Conservation (phyloP, 2,797 vertebrate genomes). For the Heteromormyrus szaboi region DNA sequence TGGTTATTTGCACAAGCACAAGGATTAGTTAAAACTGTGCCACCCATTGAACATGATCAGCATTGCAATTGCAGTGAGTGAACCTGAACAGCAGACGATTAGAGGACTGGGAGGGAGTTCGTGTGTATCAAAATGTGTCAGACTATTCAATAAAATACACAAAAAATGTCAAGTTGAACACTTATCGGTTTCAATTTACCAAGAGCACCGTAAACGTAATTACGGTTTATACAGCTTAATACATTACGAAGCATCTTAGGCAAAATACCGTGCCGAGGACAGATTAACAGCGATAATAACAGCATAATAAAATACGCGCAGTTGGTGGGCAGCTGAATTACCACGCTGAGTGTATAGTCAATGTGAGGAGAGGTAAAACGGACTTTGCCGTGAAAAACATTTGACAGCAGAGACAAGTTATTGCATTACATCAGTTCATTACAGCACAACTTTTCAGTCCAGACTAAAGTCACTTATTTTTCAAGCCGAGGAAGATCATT, state of each 20-base stretch:
- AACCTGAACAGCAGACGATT: not conserved
- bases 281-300: not conserved
- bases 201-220: not conserved
- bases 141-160: not conserved
- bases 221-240: not conserved
- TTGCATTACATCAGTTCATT: not conserved
- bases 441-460: not conserved
- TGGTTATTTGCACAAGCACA: not conserved
- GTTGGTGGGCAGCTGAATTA: not conserved
- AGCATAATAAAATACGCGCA: not conserved
- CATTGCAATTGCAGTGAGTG: not conserved
- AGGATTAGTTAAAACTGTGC: slow-evolving; percentile 1
- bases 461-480: not conserved
- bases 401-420: not conserved
- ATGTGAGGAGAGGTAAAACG: not conserved
- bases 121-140: not conserved
- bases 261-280: not conserved
- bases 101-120: not conserved
- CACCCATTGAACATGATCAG: not conserved
- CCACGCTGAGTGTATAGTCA: not conserved
- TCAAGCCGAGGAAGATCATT: not conserved
- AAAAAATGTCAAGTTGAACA: not conserved
- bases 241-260: not conserved
- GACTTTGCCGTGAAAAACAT: not conserved
- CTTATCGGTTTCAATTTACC: not conserved